Evolutionary conservation across 1,140 invertebrate species (phyloP), one percentile per base, ranked within the genome.

Genomic region (Diorhabda sublineata): DNA sequence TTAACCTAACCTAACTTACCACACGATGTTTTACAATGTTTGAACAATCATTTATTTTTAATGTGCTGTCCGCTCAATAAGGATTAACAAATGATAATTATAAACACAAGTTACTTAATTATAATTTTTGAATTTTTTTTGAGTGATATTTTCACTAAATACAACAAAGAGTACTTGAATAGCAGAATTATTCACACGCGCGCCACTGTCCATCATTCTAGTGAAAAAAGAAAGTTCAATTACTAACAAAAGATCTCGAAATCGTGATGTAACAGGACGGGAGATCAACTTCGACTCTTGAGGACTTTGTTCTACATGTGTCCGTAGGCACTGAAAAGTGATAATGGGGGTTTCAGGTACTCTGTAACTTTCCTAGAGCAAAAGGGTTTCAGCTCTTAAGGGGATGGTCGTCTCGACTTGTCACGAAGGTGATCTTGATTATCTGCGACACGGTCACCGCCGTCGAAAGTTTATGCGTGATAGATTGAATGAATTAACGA

Each of bases 231-330:
- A 44, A 8, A 43, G 42, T 62, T 62, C 61, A 62, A 62, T 62
- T 62, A 62, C 61, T 44, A 9, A 62, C 61, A 47, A 62, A 62
- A 44, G 61, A 43, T 42, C 44, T 62, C 61, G 45, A 62, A 62
- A 62, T 62, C 61, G 61, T 62, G 61, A 62, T 62, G 61, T n/a
- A 62, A 62, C 61, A 62, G 42, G 61, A 62, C 61, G 26, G 42
- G 42, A 44, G 44, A 61, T 45, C 61, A 43, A 62, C 61, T 62
- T 44, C 43, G 58, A 26, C 61, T 62, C 61, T 62, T 6, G 7
- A 62, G 26, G 47, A 52, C 47, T 52, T 8, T 52, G 47, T 52
- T 52, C 47, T 52, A 62, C 61, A 62, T 47, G 61, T 61, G 61
- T 52, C 47, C n/a, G 47, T 52, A 52, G 47, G 47, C 47, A 44